Percentiles rank a stretch among this genome's conserved stretches.
Conservation (phyloP, 2,113 vertebrate species). For the Poeciliopsis prolifica region DNA sequence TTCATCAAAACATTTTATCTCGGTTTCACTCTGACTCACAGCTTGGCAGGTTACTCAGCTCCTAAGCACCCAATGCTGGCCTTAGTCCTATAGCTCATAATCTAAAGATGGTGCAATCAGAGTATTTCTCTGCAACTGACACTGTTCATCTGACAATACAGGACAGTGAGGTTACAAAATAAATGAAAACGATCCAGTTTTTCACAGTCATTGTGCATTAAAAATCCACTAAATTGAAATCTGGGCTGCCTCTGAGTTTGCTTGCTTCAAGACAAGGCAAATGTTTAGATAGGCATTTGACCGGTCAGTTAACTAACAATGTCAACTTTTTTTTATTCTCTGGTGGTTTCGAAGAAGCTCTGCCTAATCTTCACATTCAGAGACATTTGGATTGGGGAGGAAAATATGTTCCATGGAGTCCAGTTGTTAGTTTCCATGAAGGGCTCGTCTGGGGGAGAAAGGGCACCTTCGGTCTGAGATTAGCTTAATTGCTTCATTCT, state of each 20-base stretch:
- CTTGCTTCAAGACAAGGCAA: not conserved
- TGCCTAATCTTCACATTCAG: not conserved
- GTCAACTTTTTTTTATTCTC: not conserved
- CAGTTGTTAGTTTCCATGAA: conserved; percentile 45
- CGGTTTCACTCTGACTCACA: not conserved
- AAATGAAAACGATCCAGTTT: not conserved
- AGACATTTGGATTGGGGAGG: not conserved
- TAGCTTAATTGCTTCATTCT: conserved; percentile 74
- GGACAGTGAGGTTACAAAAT: not conserved
- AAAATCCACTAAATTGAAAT: not conserved
- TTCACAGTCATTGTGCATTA: not conserved
- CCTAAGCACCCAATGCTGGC: not conserved
- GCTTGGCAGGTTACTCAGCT: not conserved
- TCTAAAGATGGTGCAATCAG: not conserved
- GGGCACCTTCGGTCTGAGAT: conserved; percentile 71
- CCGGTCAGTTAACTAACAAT: not conserved
- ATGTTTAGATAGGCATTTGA: not conserved
- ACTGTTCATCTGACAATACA: not conserved
- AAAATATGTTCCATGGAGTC: conserved; percentile 27
- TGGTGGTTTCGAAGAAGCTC: not conserved
- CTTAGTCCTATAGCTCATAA: not conserved
- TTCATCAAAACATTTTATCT: not conserved
- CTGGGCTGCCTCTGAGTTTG: too few relatives aligned
- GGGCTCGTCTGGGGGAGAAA: conserved; percentile 54
- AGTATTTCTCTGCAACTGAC: not conserved